Conservation (phyloP, 1,140 invertebrate species). For the Drosophila nigromelanica region DNA sequence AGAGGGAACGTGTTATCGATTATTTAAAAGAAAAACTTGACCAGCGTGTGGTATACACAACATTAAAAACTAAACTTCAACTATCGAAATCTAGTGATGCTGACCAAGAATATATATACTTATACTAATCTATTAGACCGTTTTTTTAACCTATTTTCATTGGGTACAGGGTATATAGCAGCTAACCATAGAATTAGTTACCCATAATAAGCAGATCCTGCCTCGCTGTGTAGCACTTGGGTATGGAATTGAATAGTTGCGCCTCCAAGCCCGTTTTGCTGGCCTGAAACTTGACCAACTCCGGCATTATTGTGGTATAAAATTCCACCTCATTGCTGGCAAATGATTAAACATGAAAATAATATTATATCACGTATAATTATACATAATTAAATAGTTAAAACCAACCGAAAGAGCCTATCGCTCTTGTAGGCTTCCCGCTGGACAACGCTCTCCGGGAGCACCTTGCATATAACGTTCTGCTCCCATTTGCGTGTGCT, state of each 20-base stretch:
- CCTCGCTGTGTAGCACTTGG: constrained; percentile 87
- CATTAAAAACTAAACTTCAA: too few relatives aligned
- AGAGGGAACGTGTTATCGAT: too few relatives aligned
- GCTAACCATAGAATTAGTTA: constrained; percentile 4
- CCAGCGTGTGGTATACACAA: too few relatives aligned
- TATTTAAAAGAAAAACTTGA: too few relatives aligned
- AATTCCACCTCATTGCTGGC: constrained; percentile 88
- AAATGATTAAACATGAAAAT: neutral
- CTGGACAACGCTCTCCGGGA: constrained; percentile 87
- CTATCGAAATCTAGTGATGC: too few relatives aligned
- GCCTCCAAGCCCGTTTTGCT: constrained; percentile 71
- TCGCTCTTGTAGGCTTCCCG: constrained; percentile 89
- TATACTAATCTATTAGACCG: too few relatives aligned
- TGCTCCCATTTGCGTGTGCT: constrained; percentile 85
- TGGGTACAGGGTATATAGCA: too few relatives aligned
- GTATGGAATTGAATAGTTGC: constrained; percentile 86
- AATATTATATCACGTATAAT: neutral
- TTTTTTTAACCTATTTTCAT: too few relatives aligned
- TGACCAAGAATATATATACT: too few relatives aligned
- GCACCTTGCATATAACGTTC: constrained; percentile 88
- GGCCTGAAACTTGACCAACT: constrained; percentile 86
- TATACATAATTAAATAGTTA: neutral
- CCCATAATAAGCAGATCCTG: constrained; percentile 87
- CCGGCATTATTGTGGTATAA: constrained; percentile 88
- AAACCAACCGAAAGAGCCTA: constrained; percentile 85